A percentile compares a stretch with the other conserved stretches of the same genome.
These are phyloP conservation scores for Cottus gobio DNA, from an alignment of 2,113 vertebrate genomes.

Conservation along the genomic window DNA sequence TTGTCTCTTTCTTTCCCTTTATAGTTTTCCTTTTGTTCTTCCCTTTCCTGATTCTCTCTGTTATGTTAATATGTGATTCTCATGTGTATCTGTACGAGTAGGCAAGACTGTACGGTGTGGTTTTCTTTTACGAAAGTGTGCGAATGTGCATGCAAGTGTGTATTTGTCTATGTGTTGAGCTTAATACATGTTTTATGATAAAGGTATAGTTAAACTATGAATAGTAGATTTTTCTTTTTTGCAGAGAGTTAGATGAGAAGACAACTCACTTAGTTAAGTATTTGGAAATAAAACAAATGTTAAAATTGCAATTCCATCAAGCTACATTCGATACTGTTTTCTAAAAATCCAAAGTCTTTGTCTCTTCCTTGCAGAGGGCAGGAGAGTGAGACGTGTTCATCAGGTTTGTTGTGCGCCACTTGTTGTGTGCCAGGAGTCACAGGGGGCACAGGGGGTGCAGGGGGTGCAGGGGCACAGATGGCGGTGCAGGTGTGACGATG, in stretches of 20 bases:
- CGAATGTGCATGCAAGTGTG: not conserved
- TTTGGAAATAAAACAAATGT: not conserved
- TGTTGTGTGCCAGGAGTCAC: constrained; percentile 72
- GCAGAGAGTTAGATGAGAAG: not conserved
- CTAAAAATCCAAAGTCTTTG: constrained; percentile 25
- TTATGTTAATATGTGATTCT: not conserved
- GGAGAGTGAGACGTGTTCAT: constrained; percentile 73
- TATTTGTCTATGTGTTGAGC: not conserved
- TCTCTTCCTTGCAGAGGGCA: constrained; percentile 63
- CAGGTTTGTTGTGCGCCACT: constrained; percentile 59
- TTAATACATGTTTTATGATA: not conserved
- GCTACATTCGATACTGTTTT: not conserved
- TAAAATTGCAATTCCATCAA: not conserved
- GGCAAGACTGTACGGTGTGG: not conserved
- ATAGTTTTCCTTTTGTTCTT: not conserved
- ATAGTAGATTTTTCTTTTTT: not conserved
- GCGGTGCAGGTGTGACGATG: constrained; percentile 81
- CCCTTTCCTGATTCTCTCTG: not conserved
- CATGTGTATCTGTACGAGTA: not conserved
- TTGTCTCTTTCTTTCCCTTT: not conserved
- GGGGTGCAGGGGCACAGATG: constrained; percentile 80
- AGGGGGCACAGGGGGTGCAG: constrained; percentile 53
- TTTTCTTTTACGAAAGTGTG: not conserved
- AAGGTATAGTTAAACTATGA: not conserved
- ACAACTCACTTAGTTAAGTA: not conserved